phyloP scores from a whole-genome alignment of 2,797 vertebrate genomes.

The Heliangelus exortis region DNA sequence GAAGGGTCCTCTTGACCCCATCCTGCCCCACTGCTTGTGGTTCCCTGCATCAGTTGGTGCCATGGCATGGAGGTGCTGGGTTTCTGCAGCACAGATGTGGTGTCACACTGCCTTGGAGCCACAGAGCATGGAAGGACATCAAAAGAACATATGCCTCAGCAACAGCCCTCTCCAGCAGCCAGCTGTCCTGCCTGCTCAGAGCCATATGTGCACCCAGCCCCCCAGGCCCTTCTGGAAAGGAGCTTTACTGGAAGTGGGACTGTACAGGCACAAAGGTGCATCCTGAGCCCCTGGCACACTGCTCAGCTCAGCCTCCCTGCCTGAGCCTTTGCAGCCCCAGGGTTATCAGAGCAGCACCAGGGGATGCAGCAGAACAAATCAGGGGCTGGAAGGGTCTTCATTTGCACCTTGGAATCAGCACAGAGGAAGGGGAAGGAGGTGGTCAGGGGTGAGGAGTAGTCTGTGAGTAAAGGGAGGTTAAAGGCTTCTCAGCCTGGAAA shows the following conservation, averaged over 20 bases:
- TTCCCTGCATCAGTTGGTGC: neutral
- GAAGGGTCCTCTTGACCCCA: neutral
- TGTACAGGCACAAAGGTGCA: neutral
- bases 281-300: neutral
- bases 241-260: neutral
- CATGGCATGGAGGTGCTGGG: rapidly evolving
- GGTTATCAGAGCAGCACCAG: neutral
- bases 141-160: conserved; percentile 45
- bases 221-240: neutral
- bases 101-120: rapidly evolving
- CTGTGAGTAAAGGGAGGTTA: neutral
- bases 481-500: neutral
- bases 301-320: rapidly evolving
- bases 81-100: conserved; percentile 46
- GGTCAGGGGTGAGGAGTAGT: neutral
- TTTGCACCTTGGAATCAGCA: neutral
- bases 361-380: rapidly evolving
- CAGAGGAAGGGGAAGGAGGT: neutral
- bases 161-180: neutral
- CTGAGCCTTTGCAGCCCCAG: rapidly evolving
- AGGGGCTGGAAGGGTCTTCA: rapidly evolving
- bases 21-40: neutral
- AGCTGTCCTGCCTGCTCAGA: neutral
- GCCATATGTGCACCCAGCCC: neutral
- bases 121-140: neutral